Evolutionary conservation across 2,797 vertebrate species (phyloP).

Genomic region (Eospalax fontanierii): DNA sequence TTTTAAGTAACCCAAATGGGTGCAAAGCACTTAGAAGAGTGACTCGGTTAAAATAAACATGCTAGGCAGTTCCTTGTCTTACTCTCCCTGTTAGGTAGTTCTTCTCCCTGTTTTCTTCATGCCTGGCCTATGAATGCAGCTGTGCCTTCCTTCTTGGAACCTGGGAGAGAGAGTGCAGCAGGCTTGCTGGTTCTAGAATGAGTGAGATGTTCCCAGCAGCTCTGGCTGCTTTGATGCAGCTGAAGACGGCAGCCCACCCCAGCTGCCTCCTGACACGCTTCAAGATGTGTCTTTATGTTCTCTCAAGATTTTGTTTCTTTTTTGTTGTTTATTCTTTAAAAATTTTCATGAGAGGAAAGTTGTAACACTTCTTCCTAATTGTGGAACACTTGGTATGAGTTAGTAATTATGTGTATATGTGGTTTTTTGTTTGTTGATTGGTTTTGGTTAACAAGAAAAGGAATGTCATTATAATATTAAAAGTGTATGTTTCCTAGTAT

Average conservation of each 20-base stretch:
- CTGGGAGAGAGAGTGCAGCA: background rate
- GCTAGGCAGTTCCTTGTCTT: background rate
- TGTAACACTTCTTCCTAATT: constrained; percentile 45
- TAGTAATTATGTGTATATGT: background rate
- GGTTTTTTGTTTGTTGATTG: background rate
- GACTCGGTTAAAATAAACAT: background rate
- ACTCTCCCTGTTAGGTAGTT: background rate
- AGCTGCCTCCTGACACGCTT: no score
- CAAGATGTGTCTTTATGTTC: background rate
- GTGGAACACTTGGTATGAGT: background rate
- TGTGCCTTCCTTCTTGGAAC: background rate
- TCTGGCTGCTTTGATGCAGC: background rate
- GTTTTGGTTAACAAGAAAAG: background rate
- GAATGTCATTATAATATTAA: background rate
- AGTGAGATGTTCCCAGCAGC: background rate
- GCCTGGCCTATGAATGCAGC: background rate
- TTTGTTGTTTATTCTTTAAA: constrained; percentile 30
- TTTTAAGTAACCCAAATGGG: background rate
- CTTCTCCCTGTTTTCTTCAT: background rate
- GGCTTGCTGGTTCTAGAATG: background rate
- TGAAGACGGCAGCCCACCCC: background rate
- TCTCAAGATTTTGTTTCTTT: background rate
- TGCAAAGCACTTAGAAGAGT: background rate
- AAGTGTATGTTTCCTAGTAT: constrained; percentile 1
- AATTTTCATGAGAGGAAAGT: background rate